Conservation (phyloP, 2,888 invertebrate species). For the Thumatha senex region DNA sequence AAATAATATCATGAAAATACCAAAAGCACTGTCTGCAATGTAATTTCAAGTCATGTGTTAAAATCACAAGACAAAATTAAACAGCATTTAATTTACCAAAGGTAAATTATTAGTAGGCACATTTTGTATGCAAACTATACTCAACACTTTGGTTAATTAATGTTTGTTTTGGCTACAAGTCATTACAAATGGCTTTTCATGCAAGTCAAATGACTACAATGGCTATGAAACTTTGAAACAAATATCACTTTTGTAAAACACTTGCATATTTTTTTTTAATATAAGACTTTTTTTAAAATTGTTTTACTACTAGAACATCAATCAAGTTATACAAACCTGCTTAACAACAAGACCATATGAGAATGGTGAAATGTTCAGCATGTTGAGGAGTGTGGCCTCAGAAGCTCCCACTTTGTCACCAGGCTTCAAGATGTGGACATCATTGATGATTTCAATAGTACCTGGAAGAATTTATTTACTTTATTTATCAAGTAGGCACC, state of each 20-base stretch:
- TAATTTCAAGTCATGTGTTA: slow-evolving; percentile 10
- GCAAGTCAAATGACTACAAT: too few species aligned
- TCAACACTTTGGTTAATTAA: slow-evolving; percentile 71
- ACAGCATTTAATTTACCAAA: slow-evolving; percentile 66
- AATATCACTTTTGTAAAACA: too few species aligned
- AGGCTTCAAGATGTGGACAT: slow-evolving; percentile 95
- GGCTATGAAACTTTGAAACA: too few species aligned
- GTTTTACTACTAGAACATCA: neutral
- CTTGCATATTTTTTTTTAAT: too few species aligned
- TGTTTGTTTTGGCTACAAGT: too few species aligned
- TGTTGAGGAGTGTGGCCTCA: slow-evolving; percentile 99
- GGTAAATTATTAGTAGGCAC: slow-evolving; percentile 75
- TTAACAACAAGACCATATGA: slow-evolving; percentile 98
- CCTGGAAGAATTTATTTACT: slow-evolving; percentile 45
- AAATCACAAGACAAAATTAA: slow-evolving; percentile 15
- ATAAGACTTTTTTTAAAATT: too few species aligned
- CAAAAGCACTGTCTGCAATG: slow-evolving; percentile 22
- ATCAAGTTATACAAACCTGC: slow-evolving; percentile 74
- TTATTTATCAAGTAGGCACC: too few species aligned
- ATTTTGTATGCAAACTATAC: slow-evolving; percentile 62
- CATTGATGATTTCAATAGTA: slow-evolving; percentile 99
- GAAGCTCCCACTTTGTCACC: slow-evolving; percentile 99
- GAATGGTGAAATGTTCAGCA: slow-evolving; percentile 99
- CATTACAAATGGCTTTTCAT: too few species aligned
- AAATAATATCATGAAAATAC: neutral